Base-by-base conservation (phyloP, 2,888 invertebrate genomes). In the Lapara coniferarum region DNA sequence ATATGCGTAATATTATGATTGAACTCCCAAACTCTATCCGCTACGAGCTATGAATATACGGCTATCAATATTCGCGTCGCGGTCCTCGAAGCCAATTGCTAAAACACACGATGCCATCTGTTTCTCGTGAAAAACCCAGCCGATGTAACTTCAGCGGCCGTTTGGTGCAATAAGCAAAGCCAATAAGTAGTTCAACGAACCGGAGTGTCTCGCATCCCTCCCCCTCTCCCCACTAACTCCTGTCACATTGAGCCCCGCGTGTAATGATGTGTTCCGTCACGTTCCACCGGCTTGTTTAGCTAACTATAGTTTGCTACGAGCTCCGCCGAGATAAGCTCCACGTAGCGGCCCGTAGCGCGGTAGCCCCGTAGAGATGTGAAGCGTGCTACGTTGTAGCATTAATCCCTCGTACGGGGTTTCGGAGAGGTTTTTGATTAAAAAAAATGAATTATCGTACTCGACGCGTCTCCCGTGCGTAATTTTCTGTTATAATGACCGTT, bases 201-300 rank as follows among this genome's bases (percentile, higher is more conserved):
- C 59, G 59, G 19, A 19, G 16, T 12, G 4, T 1, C 16, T 4
- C 46, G 12, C 46, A 2, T 16, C 59, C 12, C 16, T n/a, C 7
- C 16, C 10, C 44, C 16, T 14, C 57, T 5, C 13, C 6, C 30
- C 19, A 46, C 46, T 16, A 3, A 3, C 46, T 0, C 19, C 16
- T n/a, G 59, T 46, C n/a, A 37, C 59, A 46, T 46, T 46, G 63
- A 6, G 19, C 10, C 16, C 6, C 19, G 46, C 46, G 16, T 16
- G 63, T 63, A 63, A 63, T 63, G 63, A 49, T 63, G 63, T 63
- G 63, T 63, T 49, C 63, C 63, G 63, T 63, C 63, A 63, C 63
- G 63, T 49, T 16, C 63, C 57, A 12, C 16, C 63, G 16, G 46
- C 46, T 63, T 63, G 63, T 63, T 63, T 63, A 44, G 44, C 58